Evolutionary conservation across 2,888 invertebrate species (phyloP).

Genomic region (Sphaeridia pumilis): DNA sequence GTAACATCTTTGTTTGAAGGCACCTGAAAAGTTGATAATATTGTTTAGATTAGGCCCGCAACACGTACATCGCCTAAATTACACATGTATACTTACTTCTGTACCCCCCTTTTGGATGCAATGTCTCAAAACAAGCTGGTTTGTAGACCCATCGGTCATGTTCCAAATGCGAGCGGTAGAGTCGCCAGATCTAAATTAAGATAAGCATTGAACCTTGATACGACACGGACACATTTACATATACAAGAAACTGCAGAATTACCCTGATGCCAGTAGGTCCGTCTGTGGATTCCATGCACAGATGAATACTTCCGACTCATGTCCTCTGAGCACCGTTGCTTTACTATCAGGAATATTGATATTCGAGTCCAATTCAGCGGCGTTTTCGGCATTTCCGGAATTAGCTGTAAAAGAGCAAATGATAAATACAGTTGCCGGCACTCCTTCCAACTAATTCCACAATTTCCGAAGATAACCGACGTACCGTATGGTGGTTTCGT

Average conservation of each 20-base stretch:
- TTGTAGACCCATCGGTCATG: constrained; percentile 83
- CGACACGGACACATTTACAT: too few relatives aligned
- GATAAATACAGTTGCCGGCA: too few relatives aligned
- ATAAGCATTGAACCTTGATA: neutral
- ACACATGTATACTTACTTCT: constrained; percentile 53
- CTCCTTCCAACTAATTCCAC: too few relatives aligned
- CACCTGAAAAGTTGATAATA: constrained; percentile 34
- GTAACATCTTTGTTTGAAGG: constrained; percentile 99
- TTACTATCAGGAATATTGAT: constrained; percentile 92
- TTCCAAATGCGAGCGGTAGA: constrained; percentile 99
- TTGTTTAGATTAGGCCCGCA: neutral
- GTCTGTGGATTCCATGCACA: constrained; percentile 99
- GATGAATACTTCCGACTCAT: constrained; percentile 98
- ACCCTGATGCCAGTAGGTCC: constrained; percentile 93
- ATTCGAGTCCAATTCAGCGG: constrained; percentile 41
- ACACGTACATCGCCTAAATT: neutral
- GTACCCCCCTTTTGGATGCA: constrained; percentile 96
- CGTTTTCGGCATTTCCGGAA: constrained; percentile 30
- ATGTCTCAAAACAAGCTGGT: constrained; percentile 85
- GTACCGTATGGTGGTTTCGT: constrained; percentile 38
- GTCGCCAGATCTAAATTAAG: constrained; percentile 68
- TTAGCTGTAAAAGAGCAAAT: constrained; percentile 24
- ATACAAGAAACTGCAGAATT: constrained; percentile 30
- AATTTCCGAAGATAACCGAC: too few relatives aligned
- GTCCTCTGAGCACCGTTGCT: constrained; percentile 87